Conservation (phyloP, 2,888 invertebrate species). For the Phrixothrix hirtus region DNA sequence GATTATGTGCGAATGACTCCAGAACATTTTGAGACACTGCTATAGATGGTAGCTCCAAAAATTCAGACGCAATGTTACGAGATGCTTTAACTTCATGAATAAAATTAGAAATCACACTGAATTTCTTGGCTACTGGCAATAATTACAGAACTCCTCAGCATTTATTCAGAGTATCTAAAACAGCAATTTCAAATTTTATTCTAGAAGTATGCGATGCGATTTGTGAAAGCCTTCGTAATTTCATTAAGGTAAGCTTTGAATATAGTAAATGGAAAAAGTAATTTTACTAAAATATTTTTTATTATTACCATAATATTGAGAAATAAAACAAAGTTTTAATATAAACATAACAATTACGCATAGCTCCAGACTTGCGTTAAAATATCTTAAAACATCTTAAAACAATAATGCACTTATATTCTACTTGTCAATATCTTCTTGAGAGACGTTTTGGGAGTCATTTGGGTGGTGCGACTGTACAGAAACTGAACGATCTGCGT, state of each 20-base stretch:
- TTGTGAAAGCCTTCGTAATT: not conserved
- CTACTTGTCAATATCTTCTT: not conserved
- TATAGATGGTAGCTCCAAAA: not conserved
- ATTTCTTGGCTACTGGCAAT: slow-evolving; percentile 3
- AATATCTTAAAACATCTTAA: too few species aligned
- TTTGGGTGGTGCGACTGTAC: too few species aligned
- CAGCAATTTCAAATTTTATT: not conserved
- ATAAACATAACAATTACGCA: not conserved
- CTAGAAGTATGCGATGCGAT: too few species aligned
- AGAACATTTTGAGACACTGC: not conserved
- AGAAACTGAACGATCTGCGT: too few species aligned
- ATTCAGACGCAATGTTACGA: not conserved
- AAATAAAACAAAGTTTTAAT: not conserved
- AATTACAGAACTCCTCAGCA: not conserved
- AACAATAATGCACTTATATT: not conserved
- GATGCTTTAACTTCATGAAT: not conserved
- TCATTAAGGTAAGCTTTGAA: not conserved
- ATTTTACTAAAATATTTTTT: not conserved
- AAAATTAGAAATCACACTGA: slow-evolving; percentile 1
- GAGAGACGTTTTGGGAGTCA: too few species aligned
- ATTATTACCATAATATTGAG: not conserved
- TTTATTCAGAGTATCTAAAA: slow-evolving; percentile 1
- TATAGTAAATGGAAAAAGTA: not conserved
- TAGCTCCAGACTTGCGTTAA: not conserved
- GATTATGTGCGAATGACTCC: not conserved